phyloP scores from a whole-genome alignment of 23 tunicate genomes.

The Trididemnum nubilum region DNA sequence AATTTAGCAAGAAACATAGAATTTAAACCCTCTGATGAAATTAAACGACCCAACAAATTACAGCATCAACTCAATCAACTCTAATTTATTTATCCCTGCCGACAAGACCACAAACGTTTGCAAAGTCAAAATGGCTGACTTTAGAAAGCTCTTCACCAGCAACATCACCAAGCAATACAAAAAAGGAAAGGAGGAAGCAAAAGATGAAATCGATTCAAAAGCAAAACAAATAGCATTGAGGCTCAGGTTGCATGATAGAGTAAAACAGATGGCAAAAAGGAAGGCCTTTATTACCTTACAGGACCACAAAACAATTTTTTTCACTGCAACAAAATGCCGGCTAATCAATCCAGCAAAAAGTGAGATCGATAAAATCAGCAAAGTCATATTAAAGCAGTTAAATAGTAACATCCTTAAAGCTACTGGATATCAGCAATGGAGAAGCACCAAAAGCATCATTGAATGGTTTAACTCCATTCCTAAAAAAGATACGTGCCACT shows the following conservation, averaged over 20 bases:
- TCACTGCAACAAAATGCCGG: neutral
- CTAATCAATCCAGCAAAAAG: neutral
- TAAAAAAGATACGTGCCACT: neutral
- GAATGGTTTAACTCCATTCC: neutral
- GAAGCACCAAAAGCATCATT: neutral
- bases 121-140: neutral
- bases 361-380: neutral
- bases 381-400: too few relatives aligned
- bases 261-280: neutral
- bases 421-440: neutral
- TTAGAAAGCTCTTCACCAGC: neutral
- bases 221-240: neutral
- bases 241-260: neutral
- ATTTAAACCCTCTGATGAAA: too few relatives aligned
- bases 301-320: neutral
- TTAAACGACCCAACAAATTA: neutral
- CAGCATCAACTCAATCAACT: neutral
- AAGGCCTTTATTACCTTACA: neutral
- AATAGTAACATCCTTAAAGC: too few relatives aligned
- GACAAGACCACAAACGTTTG: neutral
- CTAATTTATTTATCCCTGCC: neutral
- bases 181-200: neutral
- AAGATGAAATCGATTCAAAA: neutral
- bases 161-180: neutral
- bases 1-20: neutral